A percentile compares a stretch with the other conserved stretches of the same genome.
Evolutionary conservation across 2,113 vertebrate species (phyloP).

Genomic region (Holacanthus passer): DNA sequence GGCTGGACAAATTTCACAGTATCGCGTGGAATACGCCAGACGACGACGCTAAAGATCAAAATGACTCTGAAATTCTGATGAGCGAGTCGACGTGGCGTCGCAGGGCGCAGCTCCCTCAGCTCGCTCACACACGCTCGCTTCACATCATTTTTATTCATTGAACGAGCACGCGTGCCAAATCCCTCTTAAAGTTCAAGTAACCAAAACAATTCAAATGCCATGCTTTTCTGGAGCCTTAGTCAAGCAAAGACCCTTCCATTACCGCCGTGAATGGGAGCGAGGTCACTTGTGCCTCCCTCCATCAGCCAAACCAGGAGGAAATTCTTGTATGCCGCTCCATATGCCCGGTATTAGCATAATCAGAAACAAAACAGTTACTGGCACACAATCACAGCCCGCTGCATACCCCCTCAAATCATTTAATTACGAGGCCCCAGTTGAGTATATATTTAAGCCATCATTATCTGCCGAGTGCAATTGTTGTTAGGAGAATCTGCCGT

Average conservation of each 20-base stretch:
- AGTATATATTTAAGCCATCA: constrained; percentile 80
- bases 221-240: constrained; percentile 58
- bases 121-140: constrained; percentile 39
- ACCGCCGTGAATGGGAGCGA: constrained; percentile 45
- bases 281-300: constrained; percentile 52
- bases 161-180: constrained; percentile 64
- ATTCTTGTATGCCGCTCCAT: constrained; percentile 63
- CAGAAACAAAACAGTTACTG: constrained; percentile 80
- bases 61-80: constrained; percentile 44
- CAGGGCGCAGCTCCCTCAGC: constrained; percentile 36
- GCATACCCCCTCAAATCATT: constrained; percentile 79
- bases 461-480: constrained; percentile 76
- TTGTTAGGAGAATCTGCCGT: constrained; percentile 59
- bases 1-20: background rate
- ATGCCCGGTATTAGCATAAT: constrained; percentile 74
- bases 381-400: constrained; percentile 79
- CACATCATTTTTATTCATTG: constrained; percentile 69
- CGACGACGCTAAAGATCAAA: constrained; percentile 45
- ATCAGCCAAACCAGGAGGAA: constrained; percentile 50
- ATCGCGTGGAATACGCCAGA: background rate
- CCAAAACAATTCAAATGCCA: constrained; percentile 72
- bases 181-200: constrained; percentile 73
- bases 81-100: constrained; percentile 43
- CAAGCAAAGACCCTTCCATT: constrained; percentile 55
- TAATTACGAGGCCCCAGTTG: constrained; percentile 79